Evolutionary conservation across 2,113 vertebrate genomes (phyloP).

Genomic region (Ancistrus triradiatus): DNA sequence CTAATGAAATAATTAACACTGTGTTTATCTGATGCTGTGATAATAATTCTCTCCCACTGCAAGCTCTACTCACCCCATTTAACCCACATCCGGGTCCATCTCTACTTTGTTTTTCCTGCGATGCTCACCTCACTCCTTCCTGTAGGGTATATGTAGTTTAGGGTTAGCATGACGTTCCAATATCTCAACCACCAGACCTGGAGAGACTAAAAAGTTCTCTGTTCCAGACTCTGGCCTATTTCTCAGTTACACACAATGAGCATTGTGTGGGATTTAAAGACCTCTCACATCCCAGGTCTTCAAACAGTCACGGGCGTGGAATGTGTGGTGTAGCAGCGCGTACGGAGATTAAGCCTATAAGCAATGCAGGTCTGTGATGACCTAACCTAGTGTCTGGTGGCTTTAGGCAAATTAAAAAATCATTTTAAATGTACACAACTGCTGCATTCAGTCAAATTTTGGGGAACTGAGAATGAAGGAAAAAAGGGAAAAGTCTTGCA

Average conservation of each 20-base stretch:
- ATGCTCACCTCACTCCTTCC: conserved; percentile 61
- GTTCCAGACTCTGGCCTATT: not conserved
- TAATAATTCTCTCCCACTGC: not conserved
- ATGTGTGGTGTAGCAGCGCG: conserved; percentile 16
- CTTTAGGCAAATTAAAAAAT: too few relatives aligned
- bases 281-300: not conserved
- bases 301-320: not conserved
- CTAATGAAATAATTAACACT: too few relatives aligned
- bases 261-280: not conserved
- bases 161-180: not conserved
- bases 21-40: not conserved
- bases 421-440: too few relatives aligned
- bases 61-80: conserved; percentile 42
- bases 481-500: not conserved
- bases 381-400: not conserved
- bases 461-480: not conserved
- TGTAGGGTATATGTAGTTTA: conserved; percentile 36
- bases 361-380: not conserved
- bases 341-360: not conserved
- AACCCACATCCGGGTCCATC: conserved; percentile 61
- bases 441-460: too few relatives aligned
- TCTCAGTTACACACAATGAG: not conserved
- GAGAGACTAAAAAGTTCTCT: too few relatives aligned
- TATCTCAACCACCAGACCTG: not conserved
- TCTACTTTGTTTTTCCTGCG: conserved; percentile 63